A percentile compares a stretch with the other conserved stretches of the same genome.
phyloP scores from a whole-genome alignment of 2,888 invertebrate species.

The Drosophila meridionalis region DNA sequence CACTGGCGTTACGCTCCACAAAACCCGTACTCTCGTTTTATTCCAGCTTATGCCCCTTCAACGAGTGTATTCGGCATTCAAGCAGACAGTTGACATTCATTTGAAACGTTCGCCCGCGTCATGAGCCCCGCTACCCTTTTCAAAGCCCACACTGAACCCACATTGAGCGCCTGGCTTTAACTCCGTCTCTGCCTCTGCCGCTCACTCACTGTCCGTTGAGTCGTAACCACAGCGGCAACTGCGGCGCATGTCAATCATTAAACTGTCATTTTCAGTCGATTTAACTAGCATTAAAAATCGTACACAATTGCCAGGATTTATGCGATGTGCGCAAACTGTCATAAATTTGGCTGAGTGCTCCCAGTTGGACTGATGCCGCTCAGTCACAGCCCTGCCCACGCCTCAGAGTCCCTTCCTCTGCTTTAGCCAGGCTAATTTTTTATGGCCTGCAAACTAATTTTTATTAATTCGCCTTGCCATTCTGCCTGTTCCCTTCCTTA shows the following conservation, averaged over 20 bases:
- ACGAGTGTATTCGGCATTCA: slow-evolving; percentile 80
- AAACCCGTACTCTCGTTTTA: slow-evolving; percentile 60
- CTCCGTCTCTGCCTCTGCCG: background rate
- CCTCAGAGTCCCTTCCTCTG: background rate
- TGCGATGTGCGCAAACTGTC: slow-evolving; percentile 76
- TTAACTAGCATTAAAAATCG: slow-evolving; percentile 82
- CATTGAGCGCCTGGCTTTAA: slow-evolving; percentile 1
- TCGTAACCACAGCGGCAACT: slow-evolving; percentile 60
- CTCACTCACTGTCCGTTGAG: slow-evolving; percentile 41
- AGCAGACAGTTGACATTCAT: slow-evolving; percentile 78
- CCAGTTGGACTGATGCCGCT: slow-evolving; percentile 28
- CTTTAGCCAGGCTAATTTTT: slow-evolving; percentile 75
- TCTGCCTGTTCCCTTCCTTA: slow-evolving; percentile 7
- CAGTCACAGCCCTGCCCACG: background rate
- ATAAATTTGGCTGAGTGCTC: slow-evolving; percentile 69
- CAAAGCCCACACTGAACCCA: slow-evolving; percentile 18
- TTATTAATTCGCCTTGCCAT: slow-evolving; percentile 68
- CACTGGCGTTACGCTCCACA: slow-evolving; percentile 70
- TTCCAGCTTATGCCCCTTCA: slow-evolving; percentile 75
- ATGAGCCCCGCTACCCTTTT: slow-evolving; percentile 46
- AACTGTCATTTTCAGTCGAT: slow-evolving; percentile 83
- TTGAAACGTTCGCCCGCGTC: slow-evolving; percentile 70
- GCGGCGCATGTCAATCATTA: slow-evolving; percentile 80
- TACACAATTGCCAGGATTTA: slow-evolving; percentile 79
- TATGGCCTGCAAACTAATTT: slow-evolving; percentile 80